Evolutionary conservation across 1,140 invertebrate genomes (phyloP).

Genomic region (Drosophila subobscura): DNA sequence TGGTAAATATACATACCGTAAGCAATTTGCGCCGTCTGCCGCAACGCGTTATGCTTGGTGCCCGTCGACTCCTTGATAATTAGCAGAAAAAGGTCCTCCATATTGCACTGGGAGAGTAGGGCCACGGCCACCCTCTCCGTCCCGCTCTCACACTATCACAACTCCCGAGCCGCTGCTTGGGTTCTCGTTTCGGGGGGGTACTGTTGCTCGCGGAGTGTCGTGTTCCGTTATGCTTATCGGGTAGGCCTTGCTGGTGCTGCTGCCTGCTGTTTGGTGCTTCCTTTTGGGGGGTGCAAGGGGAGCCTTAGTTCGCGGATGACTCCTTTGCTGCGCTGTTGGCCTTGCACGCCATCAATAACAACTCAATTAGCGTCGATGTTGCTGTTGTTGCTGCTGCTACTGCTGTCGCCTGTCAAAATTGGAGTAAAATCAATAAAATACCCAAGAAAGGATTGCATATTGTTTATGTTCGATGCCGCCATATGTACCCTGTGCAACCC

Average conservation of each 20-base stretch:
- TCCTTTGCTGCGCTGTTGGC: conserved; percentile 3
- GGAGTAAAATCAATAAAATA: conserved; percentile 72
- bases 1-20: conserved; percentile 86
- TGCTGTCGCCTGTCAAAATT: conserved; percentile 19
- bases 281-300: conserved; percentile 1
- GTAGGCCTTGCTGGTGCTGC: conserved; percentile 12
- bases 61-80: conserved; percentile 91
- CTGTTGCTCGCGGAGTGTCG: conserved; percentile 33
- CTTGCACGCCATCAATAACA: conserved; percentile 64
- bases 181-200: conserved; percentile 12
- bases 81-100: conserved; percentile 93
- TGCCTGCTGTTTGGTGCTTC: conserved; percentile 30
- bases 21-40: conserved; percentile 91
- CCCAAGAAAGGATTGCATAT: neutral
- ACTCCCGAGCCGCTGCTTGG: neutral
- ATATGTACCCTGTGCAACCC: conserved; percentile 13
- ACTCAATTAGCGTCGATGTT: conserved; percentile 62
- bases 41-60: conserved; percentile 88
- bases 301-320: neutral
- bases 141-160: neutral
- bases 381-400: neutral
- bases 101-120: conserved; percentile 75
- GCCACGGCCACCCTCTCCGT: conserved; percentile 15
- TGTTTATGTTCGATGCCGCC: conserved; percentile 29
- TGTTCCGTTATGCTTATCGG: conserved; percentile 1